Evolutionary conservation across 2,888 invertebrate species (phyloP).

Genomic region (Scelioninae gen. 2): DNA sequence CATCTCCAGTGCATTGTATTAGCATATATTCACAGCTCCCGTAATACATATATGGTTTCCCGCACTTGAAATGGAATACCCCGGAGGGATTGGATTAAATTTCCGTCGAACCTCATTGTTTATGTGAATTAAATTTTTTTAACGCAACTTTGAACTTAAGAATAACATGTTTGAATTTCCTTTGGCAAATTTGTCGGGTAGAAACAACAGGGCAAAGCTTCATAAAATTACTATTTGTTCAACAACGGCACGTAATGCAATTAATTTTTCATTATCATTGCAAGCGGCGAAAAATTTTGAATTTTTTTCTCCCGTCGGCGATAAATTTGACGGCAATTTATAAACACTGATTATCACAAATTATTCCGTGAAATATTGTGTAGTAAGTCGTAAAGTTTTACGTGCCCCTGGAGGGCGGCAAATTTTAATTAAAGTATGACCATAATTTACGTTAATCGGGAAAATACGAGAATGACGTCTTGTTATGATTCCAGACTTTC

Average conservation of each 20-base stretch:
- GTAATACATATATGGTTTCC: slow-evolving; percentile 66
- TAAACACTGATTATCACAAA: no score
- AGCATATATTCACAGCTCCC: slow-evolving; percentile 71
- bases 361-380: slow-evolving; percentile 1
- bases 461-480: slow-evolving; percentile 45
- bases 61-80: slow-evolving; percentile 61
- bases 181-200: no score
- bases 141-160: no score
- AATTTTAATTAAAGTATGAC: slow-evolving; percentile 61
- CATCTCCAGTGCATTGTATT: slow-evolving; percentile 71
- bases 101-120: slow-evolving; percentile 55
- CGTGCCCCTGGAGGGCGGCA: slow-evolving; percentile 8
- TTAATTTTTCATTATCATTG: no score
- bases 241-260: no score
- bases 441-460: slow-evolving; percentile 61
- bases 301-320: no score
- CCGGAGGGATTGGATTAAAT: slow-evolving; percentile 67
- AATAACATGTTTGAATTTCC: no score
- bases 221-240: no score
- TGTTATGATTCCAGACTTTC: slow-evolving; percentile 42
- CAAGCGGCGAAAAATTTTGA: no score
- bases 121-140: slow-evolving; percentile 23
- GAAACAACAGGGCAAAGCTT: no score
- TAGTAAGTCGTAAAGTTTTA: slow-evolving; percentile 4
- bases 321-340: no score